Evolutionary conservation across 2,797 vertebrate species (phyloP).

Genomic region (Pagetopsis macropterus): DNA sequence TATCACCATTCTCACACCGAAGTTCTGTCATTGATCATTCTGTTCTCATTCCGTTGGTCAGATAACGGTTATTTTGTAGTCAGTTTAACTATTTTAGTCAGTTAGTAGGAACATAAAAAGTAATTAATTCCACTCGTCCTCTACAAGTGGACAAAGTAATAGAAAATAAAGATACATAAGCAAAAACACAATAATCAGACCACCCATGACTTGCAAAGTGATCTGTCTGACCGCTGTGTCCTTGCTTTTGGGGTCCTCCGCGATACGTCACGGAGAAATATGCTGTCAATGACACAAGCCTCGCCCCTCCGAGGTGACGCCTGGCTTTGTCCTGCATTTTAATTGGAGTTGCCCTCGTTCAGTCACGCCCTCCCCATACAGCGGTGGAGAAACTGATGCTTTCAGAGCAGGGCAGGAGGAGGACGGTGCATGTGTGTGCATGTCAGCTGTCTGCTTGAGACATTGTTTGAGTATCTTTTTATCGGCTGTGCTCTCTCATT

Average conservation of each 20-base stretch:
- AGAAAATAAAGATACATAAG: neutral
- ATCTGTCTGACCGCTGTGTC: conserved; percentile 6
- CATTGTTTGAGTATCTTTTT: neutral
- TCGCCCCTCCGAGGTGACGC: conserved; percentile 40
- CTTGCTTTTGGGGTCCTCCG: conserved; percentile 39
- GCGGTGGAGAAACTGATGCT: conserved; percentile 50
- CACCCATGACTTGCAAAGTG: neutral
- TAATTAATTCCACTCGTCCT: neutral
- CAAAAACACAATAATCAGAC: neutral
- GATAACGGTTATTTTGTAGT: neutral
- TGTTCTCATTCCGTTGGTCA: neutral
- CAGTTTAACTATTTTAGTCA: neutral
- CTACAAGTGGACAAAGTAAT: neutral
- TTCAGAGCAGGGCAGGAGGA: neutral
- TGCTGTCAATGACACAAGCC: conserved; percentile 37
- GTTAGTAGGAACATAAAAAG: neutral
- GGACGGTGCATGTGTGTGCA: conserved; percentile 49
- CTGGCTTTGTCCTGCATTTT: neutral
- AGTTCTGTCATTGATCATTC: neutral
- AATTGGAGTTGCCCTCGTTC: conserved; percentile 53
- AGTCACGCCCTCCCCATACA: conserved; percentile 38
- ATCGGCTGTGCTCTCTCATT: neutral
- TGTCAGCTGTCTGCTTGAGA: conserved; percentile 13
- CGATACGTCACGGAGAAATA: conserved; percentile 59
- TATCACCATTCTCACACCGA: neutral